phyloP scores from a whole-genome alignment of 2,888 invertebrate species.

The Andrena bucephala region DNA sequence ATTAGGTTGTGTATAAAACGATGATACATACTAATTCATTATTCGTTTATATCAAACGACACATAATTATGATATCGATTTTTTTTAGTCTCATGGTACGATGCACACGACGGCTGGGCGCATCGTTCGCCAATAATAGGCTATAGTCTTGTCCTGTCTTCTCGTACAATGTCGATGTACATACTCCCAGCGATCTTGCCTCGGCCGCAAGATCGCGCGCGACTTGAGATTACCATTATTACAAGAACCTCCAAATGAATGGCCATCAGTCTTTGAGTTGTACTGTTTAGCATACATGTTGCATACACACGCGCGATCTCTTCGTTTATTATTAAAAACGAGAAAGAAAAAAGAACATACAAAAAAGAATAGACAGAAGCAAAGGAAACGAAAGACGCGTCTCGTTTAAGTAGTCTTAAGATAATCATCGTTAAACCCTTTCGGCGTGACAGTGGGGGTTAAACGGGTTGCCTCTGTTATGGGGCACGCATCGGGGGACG shows the following conservation, averaged over 20 bases:
- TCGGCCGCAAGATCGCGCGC: conserved; percentile 42
- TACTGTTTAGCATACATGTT: conserved; percentile 58
- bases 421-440: conserved; percentile 33
- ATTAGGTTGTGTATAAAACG: conserved; percentile 84
- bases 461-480: background rate
- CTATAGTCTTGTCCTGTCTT: conserved; percentile 82
- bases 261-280: conserved; percentile 76
- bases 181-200: conserved; percentile 50
- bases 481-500: too few species aligned
- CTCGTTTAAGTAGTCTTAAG: conserved; percentile 32
- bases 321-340: conserved; percentile 22
- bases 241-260: conserved; percentile 80
- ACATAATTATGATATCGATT: conserved; percentile 84
- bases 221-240: conserved; percentile 73
- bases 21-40: conserved; percentile 83
- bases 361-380: background rate
- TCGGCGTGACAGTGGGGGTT: conserved; percentile 18
- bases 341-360: background rate
- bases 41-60: conserved; percentile 84
- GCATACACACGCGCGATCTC: conserved; percentile 26
- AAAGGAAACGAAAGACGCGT: conserved; percentile 21
- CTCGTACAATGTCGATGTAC: conserved; percentile 76
- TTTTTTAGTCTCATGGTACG: conserved; percentile 83
- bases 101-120: conserved; percentile 76
- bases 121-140: conserved; percentile 79